Evolutionary conservation across 2,888 invertebrate species (phyloP).

Genomic region (Lasioglossum villosulum): DNA sequence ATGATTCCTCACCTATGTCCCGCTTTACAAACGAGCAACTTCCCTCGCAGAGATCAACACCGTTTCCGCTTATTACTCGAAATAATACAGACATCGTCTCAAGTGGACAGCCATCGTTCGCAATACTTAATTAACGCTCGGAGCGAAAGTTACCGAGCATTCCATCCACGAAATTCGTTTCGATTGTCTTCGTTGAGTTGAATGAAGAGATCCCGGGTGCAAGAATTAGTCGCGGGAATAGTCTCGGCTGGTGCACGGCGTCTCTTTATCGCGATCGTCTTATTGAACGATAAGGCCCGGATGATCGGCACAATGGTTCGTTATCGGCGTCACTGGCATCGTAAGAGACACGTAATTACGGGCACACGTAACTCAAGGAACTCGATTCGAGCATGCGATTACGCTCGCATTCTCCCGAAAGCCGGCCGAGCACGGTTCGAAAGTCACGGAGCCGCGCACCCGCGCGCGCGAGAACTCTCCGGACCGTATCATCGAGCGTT

Average conservation of each 20-base stretch:
- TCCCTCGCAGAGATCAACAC: no score
- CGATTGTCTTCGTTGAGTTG: neutral
- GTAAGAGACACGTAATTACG: slow-evolving; percentile 35
- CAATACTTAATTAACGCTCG: slow-evolving; percentile 25
- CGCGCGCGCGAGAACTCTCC: slow-evolving; percentile 1
- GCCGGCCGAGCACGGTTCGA: slow-evolving; percentile 42
- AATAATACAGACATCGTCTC: neutral
- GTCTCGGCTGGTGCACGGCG: neutral
- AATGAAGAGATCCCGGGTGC: slow-evolving; percentile 20
- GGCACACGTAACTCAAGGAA: slow-evolving; percentile 52
- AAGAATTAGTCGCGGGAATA: slow-evolving; percentile 21
- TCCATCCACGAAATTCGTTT: neutral
- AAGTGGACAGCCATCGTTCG: neutral
- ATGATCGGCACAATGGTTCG: slow-evolving; percentile 40
- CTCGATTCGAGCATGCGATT: slow-evolving; percentile 53
- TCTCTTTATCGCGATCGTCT: slow-evolving; percentile 35
- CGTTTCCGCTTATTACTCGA: neutral
- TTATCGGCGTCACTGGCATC: slow-evolving; percentile 32
- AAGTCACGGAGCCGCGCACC: slow-evolving; percentile 40
- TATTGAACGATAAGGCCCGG: slow-evolving; percentile 33
- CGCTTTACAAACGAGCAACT: neutral
- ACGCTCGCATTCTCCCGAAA: slow-evolving; percentile 43
- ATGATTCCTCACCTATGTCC: neutral
- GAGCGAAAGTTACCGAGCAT: slow-evolving; percentile 16
- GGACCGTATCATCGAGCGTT: neutral